These are phyloP conservation scores for Hoplostethus mediterraneus DNA, from an alignment of 2,797 vertebrate species.

Conservation along the genomic window DNA sequence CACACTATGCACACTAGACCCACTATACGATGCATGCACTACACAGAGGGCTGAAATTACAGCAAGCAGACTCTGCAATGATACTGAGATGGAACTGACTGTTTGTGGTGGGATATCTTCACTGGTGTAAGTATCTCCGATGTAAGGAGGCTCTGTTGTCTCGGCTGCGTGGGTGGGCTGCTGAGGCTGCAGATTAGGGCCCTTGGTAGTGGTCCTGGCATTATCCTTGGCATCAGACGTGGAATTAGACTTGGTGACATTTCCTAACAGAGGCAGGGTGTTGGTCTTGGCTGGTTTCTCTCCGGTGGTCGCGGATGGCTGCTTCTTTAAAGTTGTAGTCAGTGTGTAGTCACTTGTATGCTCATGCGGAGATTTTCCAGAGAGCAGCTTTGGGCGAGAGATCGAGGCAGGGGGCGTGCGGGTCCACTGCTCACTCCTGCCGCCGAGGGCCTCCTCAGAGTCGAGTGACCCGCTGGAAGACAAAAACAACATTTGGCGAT, in stretches of 20 bases:
- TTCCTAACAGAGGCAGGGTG: background rate
- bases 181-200: background rate
- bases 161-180: background rate
- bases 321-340: background rate
- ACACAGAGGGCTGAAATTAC: background rate
- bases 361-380: background rate
- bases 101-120: constrained; percentile 64
- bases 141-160: constrained; percentile 62
- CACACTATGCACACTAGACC: background rate
- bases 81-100: constrained; percentile 67
- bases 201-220: background rate
- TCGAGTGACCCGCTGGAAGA: constrained; percentile 22
- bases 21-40: background rate
- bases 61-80: background rate
- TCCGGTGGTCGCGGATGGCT: fast-evolving
- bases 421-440: fast-evolving
- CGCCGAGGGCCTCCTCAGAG: background rate
- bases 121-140: constrained; percentile 79
- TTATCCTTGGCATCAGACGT: background rate
- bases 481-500: constrained; percentile 6
- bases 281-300: background rate
- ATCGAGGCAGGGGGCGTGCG: background rate
- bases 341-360: background rate
- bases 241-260: background rate
- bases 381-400: background rate